phyloP scores from a whole-genome alignment of 2,113 vertebrate genomes.

The Syngnathus typhle region DNA sequence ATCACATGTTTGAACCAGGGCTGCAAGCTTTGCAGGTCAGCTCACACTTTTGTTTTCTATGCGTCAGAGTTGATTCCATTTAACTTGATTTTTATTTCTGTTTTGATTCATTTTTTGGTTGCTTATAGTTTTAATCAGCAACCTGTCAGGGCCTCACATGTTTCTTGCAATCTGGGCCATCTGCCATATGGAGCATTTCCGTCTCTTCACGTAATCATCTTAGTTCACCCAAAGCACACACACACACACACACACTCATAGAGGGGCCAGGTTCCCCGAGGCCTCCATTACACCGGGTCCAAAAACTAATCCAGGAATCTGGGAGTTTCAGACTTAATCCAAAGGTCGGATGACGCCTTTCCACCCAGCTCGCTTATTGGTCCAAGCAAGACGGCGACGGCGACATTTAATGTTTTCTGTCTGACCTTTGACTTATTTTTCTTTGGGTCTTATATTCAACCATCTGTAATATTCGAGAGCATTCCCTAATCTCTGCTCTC shows the following conservation, averaged over 20 bases:
- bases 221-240: constrained; percentile 18
- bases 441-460: not conserved
- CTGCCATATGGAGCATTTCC: constrained; percentile 34
- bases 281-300: constrained; percentile 38
- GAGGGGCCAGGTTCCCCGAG: constrained; percentile 24
- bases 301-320: constrained; percentile 61
- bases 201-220: constrained; percentile 35
- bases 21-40: too few relatives aligned
- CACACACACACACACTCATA: constrained; percentile 12
- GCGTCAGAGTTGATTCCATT: not conserved
- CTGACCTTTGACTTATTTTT: too few relatives aligned
- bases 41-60: not conserved
- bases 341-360: constrained; percentile 28
- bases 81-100: not conserved
- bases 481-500: not conserved
- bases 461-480: not conserved
- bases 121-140: not conserved
- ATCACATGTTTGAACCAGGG: not conserved
- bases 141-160: not conserved
- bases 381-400: not conserved
- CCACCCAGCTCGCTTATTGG: constrained; percentile 19
- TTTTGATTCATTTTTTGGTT: too few relatives aligned
- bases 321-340: constrained; percentile 55
- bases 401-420: not conserved
- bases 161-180: constrained; percentile 16